Evolutionary conservation across 2,113 vertebrate species (phyloP), one percentile per base, ranked within the genome.

Genomic region (Enhydra lutris): DNA sequence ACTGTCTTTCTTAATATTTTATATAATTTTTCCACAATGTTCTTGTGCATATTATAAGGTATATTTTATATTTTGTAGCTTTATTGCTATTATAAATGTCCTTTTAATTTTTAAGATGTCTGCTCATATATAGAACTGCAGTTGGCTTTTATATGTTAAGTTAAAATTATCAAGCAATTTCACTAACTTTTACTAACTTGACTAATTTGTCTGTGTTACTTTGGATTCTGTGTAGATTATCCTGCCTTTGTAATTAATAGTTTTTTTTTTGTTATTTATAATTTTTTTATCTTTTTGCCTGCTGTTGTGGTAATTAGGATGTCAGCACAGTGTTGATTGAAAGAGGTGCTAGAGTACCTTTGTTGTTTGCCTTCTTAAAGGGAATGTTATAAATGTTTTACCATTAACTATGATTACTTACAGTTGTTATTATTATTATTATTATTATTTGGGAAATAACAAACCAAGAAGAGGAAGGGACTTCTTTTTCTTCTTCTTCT

Each of bases 161-260:
- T 81, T 92, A 67, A 95, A 82, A n/a, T 92, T 84, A 67, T 26
- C 45, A 81, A 76, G n/a, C 65, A 96, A 12, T 47, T 57, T 82
- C 50, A 84, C 59, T 84, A 20, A 86, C 4, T 87, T 89, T 89
- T 61, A 85, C 39, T 80, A 59, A 78, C 3, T 76, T 69, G 34
- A 5, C 31, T 91, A 59, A 78, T 69, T 90, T 90, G 61, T 36
- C 52, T 57, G 6, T 15, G 7, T 84, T 71, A 61, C 31, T 59
- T 93, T 95, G 47, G 65, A 15, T 86, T 94, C 69, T 92, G 0
- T 45, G 9, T 92, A 79, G 57, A n/a, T 21, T 76, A 67, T 61
- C 71, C 34, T 73, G 47, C 45, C 50, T 95, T 95, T 84, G n/a
- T 71, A 84, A 79, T 87, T 82, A 88, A 76, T 90, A 39, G 29